Conservation (phyloP, 1,140 invertebrate species). For the Lithobius niger region DNA sequence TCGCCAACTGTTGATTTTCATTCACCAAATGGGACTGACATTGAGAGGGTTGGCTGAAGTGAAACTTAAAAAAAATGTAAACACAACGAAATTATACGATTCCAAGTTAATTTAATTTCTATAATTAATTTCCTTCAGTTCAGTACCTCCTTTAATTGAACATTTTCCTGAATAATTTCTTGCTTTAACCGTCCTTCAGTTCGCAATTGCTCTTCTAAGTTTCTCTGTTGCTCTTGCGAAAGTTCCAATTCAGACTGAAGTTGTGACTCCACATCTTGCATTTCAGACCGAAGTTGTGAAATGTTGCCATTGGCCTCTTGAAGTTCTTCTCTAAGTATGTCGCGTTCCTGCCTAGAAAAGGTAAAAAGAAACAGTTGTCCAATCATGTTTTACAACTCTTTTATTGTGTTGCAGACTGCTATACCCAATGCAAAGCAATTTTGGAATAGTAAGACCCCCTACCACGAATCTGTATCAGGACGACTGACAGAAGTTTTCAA, state of each 20-base stretch:
- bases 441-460: no score
- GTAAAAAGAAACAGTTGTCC: neutral
- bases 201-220: slow-evolving; percentile 40
- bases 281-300: slow-evolving; percentile 39
- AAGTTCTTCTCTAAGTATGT: slow-evolving; percentile 45
- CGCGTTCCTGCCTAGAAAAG: slow-evolving; percentile 39
- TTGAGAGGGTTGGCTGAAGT: neutral
- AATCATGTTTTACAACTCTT: neutral
- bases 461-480: no score
- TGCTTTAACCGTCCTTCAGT: slow-evolving; percentile 39
- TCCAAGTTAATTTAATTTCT: neutral
- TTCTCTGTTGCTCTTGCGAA: slow-evolving; percentile 27
- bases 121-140: neutral
- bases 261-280: slow-evolving; percentile 35
- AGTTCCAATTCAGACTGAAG: slow-evolving; percentile 25
- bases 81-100: neutral
- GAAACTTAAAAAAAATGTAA: neutral
- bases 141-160: slow-evolving; percentile 34
- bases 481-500: no score
- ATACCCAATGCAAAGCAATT: no score
- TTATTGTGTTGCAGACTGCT: no score
- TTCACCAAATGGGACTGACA: neutral
- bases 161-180: slow-evolving; percentile 45
- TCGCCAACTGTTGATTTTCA: neutral
- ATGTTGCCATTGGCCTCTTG: slow-evolving; percentile 39